phyloP scores from a whole-genome alignment of 2,797 vertebrate species.

The Centropyge bicolor region DNA sequence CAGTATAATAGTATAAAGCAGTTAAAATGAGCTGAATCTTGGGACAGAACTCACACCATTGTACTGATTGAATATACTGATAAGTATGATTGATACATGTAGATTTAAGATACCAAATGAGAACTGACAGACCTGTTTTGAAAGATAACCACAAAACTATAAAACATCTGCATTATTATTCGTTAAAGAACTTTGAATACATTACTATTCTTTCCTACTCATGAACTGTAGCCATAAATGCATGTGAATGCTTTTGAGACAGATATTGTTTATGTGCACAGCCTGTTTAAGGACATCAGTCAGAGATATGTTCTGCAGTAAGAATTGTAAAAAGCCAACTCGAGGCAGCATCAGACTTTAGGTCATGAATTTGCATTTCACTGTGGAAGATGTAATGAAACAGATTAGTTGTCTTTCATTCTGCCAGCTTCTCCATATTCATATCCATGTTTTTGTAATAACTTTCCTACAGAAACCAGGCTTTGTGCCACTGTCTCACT shows the following conservation, averaged over 20 bases:
- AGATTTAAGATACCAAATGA: background rate
- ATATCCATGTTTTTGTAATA: constrained; percentile 1
- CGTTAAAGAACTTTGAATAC: background rate
- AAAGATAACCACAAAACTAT: background rate
- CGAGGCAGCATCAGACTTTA: background rate
- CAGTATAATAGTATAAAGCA: background rate
- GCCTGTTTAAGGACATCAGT: background rate
- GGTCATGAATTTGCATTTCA: constrained; percentile 5
- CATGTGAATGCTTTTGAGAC: background rate
- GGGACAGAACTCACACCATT: background rate
- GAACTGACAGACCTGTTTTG: background rate
- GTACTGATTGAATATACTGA: no score
- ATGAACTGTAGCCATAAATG: background rate
- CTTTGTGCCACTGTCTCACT: constrained; percentile 4
- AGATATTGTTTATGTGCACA: background rate
- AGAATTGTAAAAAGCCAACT: background rate
- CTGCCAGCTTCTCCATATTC: constrained; percentile 22
- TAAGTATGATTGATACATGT: background rate
- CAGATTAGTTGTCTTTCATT: constrained; percentile 17
- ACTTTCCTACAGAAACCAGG: constrained; percentile 25
- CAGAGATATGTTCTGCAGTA: background rate
- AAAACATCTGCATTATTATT: background rate
- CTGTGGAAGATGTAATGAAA: constrained; percentile 6
- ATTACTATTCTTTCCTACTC: background rate
- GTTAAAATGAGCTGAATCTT: background rate